phyloP scores from a whole-genome alignment of 2,888 invertebrate species.

The Eurois occulta region DNA sequence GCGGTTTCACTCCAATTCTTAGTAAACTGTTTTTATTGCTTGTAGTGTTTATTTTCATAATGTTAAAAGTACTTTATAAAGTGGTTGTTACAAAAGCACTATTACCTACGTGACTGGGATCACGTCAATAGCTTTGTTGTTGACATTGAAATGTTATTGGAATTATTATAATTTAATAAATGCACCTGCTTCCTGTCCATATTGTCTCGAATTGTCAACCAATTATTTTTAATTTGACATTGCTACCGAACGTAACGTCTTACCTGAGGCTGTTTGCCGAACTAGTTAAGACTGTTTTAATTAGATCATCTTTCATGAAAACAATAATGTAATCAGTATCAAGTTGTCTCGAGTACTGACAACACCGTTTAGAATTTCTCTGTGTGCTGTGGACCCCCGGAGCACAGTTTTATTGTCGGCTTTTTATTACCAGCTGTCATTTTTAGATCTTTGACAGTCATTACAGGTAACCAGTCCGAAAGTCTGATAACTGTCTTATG shows the following conservation, averaged over 20 bases:
- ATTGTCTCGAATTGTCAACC: too few relatives aligned
- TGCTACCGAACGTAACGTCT: too few relatives aligned
- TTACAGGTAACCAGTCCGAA: too few relatives aligned
- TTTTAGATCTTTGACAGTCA: too few relatives aligned
- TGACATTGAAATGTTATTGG: not conserved
- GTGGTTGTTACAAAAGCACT: not conserved
- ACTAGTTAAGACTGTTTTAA: too few relatives aligned
- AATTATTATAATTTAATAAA: constrained; percentile 18
- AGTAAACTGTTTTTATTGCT: constrained; percentile 47
- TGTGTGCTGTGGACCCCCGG: too few relatives aligned
- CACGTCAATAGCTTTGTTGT: not conserved
- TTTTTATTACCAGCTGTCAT: too few relatives aligned
- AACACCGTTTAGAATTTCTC: too few relatives aligned
- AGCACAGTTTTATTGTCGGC: too few relatives aligned
- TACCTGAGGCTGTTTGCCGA: too few relatives aligned
- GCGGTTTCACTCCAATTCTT: constrained; percentile 34
- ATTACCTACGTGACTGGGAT: not conserved
- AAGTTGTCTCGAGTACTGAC: not conserved
- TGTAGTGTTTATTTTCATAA: constrained; percentile 46
- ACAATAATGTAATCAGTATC: not conserved
- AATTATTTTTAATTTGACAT: too few relatives aligned
- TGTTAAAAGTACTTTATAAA: constrained; percentile 9
- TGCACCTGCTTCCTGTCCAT: not conserved
- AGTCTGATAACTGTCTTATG: too few relatives aligned
- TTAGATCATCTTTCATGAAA: not conserved